A percentile compares a stretch with the other conserved stretches of the same genome.
Conservation (phyloP, 2,888 invertebrate species). For the Allygus modestus region DNA sequence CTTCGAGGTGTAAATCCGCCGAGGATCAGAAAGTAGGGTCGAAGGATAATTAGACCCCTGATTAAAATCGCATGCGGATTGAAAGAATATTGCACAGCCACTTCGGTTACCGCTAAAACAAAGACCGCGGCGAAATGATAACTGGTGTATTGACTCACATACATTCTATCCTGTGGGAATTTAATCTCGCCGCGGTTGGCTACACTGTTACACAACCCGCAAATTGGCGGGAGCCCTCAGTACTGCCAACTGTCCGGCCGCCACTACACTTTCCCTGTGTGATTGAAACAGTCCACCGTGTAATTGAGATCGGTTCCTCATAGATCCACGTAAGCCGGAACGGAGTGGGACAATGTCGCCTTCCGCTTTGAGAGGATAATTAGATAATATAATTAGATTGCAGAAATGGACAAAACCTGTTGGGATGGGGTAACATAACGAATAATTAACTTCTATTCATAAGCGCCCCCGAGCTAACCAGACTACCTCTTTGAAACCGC, state of each 20-base stretch:
- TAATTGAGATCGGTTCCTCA: constrained; percentile 34
- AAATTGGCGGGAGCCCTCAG: neutral
- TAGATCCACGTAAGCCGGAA: constrained; percentile 3
- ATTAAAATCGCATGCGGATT: neutral
- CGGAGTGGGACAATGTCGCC: constrained; percentile 29
- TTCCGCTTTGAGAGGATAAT: neutral
- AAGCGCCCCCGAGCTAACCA: no score
- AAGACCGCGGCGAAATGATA: neutral
- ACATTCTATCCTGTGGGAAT: constrained; percentile 30
- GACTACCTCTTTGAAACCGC: no score
- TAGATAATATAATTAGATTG: neutral
- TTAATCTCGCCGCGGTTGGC: constrained; percentile 11
- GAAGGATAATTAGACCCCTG: neutral
- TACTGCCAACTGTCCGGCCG: constrained; percentile 24
- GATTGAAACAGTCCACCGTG: constrained; percentile 51
- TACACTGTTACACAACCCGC: constrained; percentile 1
- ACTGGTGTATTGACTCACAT: neutral
- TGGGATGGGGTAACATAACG: no score
- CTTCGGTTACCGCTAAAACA: neutral
- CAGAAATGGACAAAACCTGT: no score
- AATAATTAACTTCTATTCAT: no score
- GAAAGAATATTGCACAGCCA: constrained; percentile 20
- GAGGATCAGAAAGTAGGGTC: neutral
- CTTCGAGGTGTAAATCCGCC: constrained; percentile 26
- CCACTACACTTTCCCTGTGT: neutral